A percentile compares a stretch with the other conserved stretches of the same genome.
phyloP scores from a whole-genome alignment of 2,888 invertebrate genomes.

The Cyclophora albipunctata region DNA sequence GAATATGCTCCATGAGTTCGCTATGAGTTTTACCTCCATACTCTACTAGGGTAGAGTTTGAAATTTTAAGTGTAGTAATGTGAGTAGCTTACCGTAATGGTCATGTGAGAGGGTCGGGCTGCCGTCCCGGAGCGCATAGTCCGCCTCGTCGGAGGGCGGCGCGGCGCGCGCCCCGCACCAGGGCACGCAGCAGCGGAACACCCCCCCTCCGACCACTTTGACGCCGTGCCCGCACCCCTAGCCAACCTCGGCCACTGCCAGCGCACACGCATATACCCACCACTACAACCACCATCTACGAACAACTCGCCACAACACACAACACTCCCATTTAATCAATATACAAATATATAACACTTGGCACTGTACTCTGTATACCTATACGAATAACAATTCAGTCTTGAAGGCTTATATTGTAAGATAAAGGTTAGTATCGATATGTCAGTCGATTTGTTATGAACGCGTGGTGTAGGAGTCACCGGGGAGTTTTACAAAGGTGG shows the following conservation, averaged over 20 bases:
- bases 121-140: constrained; percentile 62
- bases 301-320: constrained; percentile 17
- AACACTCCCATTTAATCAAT: constrained; percentile 13
- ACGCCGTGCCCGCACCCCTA: constrained; percentile 56
- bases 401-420: constrained; percentile 47
- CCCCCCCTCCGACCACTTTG: constrained; percentile 84
- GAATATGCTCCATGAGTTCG: too few relatives aligned
- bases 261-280: constrained; percentile 35
- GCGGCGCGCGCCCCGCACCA: constrained; percentile 85
- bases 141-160: constrained; percentile 77
- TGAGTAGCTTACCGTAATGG: constrained; percentile 48
- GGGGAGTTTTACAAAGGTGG: constrained; percentile 15
- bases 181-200: constrained; percentile 89
- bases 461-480: constrained; percentile 18
- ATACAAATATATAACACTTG: constrained; percentile 10
- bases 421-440: constrained; percentile 47
- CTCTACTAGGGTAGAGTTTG: too few relatives aligned
- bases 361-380: constrained; percentile 16
- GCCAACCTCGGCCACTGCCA: constrained; percentile 50
- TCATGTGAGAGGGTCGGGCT: constrained; percentile 55
- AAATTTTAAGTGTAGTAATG: too few relatives aligned
- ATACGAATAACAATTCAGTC: constrained; percentile 41
- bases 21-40: too few relatives aligned
- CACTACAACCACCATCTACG: constrained; percentile 22
- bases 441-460: constrained; percentile 41